Evolutionary conservation across 2,888 invertebrate genomes (phyloP), one percentile per base, ranked within the genome.

Genomic region (Ligdia adustata): DNA sequence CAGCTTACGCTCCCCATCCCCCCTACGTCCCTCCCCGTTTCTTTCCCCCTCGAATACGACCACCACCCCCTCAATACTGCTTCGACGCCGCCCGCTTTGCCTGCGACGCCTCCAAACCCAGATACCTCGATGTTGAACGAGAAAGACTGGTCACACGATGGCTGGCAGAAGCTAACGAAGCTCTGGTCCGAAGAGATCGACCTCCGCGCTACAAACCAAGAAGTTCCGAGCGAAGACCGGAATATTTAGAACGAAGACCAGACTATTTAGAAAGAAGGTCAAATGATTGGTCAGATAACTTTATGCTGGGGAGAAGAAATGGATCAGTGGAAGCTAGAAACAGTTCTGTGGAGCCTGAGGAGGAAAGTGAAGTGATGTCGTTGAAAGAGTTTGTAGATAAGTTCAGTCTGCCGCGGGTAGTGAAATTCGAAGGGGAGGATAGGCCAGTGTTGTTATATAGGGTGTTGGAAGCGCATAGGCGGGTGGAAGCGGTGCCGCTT

Each of bases 361-460:
- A 91, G 27, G 90, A 88, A 52, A 85, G 83, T 82, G 90, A 91
- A 68, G 82, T 84, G 69, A 80, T 90, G 79, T 80, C 86, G 4
- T 73, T 91, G 27, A 90, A 91, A 61, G 92, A 92, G 64, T 93
- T 93, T 71, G 86, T 93, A 66, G 92, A 92, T 65, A 89, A 91
- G 76, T 92, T 92, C 67, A 92, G 92, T 14, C 74, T 93, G 56
- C 93, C 93, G 3, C 83, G 92, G 47, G 92, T 93, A 14, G 92
- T 92, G 60, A 82, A 89, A 64, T 86, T 93, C 24, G 91, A 90
- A 37, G 91, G 90, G 35, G 86, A 89, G 57, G 91, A 91, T 49
- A 91, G 92, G 69, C 92, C 93, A 43, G 86, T 93, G 74, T 81
- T 93, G 55, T 75, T 93, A 68, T 93, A 93, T 69, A 86, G 92